Percentiles rank a stretch among this genome's conserved stretches.
These are phyloP conservation scores for Muntiacus muntjak DNA, from an alignment of 2,113 vertebrate species.

Conservation along the genomic window DNA sequence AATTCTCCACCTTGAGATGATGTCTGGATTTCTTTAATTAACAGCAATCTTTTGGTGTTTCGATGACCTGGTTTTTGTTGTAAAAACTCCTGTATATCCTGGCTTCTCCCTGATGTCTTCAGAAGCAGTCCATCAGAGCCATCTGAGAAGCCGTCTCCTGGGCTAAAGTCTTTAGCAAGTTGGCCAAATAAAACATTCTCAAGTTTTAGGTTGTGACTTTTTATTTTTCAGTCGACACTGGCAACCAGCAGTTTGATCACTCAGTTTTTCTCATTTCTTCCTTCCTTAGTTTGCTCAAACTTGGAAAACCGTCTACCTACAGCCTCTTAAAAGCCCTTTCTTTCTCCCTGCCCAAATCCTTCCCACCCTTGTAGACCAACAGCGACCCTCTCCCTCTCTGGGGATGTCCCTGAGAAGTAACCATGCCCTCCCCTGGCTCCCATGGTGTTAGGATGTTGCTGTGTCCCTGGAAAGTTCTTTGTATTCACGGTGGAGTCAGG, in stretches of 20 bases:
- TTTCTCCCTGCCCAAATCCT: neutral
- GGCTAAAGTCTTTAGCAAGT: neutral
- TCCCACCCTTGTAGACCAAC: neutral
- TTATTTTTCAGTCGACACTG: neutral
- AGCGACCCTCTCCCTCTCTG: neutral
- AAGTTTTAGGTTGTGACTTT: neutral
- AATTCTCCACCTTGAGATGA: neutral
- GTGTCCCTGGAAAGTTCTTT: neutral
- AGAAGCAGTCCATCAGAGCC: neutral
- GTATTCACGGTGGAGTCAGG: accelerated
- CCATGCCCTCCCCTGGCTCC: neutral
- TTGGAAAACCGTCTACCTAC: neutral
- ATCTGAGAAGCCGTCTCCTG: neutral
- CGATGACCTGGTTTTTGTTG: neutral
- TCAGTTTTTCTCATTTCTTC: neutral
- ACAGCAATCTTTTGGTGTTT: neutral
- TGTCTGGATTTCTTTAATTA: neutral
- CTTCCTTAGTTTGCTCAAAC: neutral
- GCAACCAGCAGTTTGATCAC: neutral
- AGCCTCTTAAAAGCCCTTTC: neutral
- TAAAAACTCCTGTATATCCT: neutral
- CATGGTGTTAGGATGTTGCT: accelerated
- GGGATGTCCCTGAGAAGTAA: accelerated
- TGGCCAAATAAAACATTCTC: neutral
- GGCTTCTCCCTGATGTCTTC: neutral